Evolutionary conservation across 1,140 invertebrate species (phyloP).

Genomic region (Ostrea edulis): DNA sequence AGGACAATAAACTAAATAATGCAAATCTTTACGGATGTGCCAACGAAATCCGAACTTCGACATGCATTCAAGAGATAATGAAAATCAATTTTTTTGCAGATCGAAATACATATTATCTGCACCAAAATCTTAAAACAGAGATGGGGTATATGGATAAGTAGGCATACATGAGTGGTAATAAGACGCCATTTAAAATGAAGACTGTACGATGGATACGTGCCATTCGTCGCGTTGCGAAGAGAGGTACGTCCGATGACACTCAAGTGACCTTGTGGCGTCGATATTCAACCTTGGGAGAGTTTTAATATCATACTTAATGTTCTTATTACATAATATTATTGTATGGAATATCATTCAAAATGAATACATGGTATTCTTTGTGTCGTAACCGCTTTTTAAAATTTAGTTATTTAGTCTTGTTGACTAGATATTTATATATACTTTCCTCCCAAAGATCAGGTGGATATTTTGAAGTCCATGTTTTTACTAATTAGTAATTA

Average conservation of each 20-base stretch:
- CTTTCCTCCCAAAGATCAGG: neutral
- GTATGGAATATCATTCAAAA: no score
- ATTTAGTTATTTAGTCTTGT: neutral
- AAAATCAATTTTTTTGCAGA: neutral
- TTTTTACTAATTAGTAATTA: neutral
- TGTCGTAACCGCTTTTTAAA: no score
- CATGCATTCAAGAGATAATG: conserved; percentile 12
- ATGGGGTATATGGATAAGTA: neutral
- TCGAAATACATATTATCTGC: neutral
- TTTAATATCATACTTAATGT: no score
- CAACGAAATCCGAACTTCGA: neutral
- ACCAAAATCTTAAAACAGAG: neutral
- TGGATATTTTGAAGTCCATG: conserved; percentile 29
- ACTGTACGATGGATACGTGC: neutral
- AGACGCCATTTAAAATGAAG: neutral
- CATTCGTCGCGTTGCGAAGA: neutral
- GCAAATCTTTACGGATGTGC: neutral
- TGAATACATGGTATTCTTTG: no score
- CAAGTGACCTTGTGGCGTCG: neutral
- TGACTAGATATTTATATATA: conserved; percentile 19
- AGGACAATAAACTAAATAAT: neutral
- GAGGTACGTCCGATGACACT: neutral
- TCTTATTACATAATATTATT: no score
- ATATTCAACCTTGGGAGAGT: neutral
- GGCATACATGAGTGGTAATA: neutral